Conservation (phyloP, 2,113 vertebrate species). For the Callocephalon fimbriatum region DNA sequence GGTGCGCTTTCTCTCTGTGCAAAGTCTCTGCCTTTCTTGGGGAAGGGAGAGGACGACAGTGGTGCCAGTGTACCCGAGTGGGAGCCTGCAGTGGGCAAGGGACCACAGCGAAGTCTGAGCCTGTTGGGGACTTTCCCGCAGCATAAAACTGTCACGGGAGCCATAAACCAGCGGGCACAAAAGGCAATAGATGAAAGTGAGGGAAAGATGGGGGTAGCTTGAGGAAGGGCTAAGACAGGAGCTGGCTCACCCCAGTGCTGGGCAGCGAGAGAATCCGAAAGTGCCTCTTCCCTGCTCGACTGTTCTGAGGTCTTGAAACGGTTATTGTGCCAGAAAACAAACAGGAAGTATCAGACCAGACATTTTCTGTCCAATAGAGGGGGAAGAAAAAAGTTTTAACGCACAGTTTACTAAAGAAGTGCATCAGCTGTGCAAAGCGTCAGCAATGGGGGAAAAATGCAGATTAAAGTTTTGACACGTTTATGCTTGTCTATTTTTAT, state of each 20-base stretch:
- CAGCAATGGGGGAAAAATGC: accelerated
- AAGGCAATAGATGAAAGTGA: accelerated
- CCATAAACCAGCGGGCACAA: accelerated
- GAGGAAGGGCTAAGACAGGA: not conserved
- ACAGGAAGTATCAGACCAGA: not conserved
- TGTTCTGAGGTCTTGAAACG: not conserved
- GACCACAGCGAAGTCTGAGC: accelerated
- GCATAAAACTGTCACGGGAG: not conserved
- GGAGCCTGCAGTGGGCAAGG: accelerated
- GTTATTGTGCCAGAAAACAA: not conserved
- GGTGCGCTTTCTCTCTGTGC: not conserved
- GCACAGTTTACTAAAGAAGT: not conserved
- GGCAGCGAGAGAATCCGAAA: not conserved
- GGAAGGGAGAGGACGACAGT: accelerated
- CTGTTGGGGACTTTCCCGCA: accelerated
- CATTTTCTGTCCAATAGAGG: accelerated
- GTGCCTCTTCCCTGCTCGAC: not conserved
- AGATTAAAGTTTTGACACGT: not conserved
- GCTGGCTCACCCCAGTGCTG: accelerated
- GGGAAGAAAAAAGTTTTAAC: not conserved
- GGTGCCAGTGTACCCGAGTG: accelerated
- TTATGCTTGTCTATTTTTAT: not conserved
- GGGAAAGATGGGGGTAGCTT: accelerated
- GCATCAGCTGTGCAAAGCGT: accelerated
- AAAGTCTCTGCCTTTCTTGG: not conserved